Evolutionary conservation across 2,797 vertebrate genomes (phyloP).

Genomic region (Dromococcyx pavoninus): DNA sequence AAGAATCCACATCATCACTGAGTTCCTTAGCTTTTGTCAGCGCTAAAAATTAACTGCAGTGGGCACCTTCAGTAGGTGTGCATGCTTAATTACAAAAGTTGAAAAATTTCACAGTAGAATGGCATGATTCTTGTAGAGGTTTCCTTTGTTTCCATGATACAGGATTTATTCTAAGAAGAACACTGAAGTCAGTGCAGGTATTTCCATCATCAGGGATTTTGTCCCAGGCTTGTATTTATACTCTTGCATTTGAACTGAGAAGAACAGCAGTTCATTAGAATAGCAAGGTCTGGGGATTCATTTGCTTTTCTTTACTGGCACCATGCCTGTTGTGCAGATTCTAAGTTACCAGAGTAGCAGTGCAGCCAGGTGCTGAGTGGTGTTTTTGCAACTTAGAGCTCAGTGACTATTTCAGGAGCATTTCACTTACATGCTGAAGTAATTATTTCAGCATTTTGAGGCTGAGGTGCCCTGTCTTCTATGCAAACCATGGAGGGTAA

Average conservation of each 20-base stretch:
- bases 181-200: neutral
- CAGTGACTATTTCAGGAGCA: neutral
- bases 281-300: neutral
- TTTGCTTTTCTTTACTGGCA: neutral
- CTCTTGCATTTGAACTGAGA: neutral
- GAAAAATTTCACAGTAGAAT: neutral
- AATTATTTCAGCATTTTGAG: neutral
- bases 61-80: neutral
- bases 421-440: neutral
- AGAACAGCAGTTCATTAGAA: neutral
- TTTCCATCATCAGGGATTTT: neutral
- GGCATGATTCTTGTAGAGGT: neutral
- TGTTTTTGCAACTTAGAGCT: neutral
- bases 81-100: neutral
- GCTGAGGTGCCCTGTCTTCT: neutral
- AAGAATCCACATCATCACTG: neutral
- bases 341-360: neutral
- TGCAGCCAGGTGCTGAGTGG: neutral
- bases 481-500: neutral
- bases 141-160: neutral
- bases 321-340: neutral
- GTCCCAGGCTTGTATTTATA: neutral
- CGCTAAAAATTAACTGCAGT: neutral
- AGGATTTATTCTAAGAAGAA: neutral
- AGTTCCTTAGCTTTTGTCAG: neutral